Evolutionary conservation across 2,113 vertebrate species (phyloP), one percentile per base, ranked within the genome.

Genomic region (Bufo bufo): DNA sequence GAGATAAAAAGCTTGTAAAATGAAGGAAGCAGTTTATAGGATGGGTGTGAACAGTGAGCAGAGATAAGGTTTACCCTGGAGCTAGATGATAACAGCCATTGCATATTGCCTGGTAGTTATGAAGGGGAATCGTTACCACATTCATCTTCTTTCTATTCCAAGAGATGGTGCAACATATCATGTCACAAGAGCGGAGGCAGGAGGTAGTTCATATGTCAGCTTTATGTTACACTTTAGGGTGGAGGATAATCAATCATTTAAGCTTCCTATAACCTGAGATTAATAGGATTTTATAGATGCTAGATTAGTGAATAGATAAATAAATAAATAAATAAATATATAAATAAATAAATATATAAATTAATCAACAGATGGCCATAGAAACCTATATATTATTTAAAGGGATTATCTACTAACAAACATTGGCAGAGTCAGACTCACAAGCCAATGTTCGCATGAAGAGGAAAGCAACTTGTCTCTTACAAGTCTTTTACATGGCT

Each of bases 21-120:
- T 19, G 49, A 54, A 54, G 82, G 61, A 45, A 14, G 61, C 45
- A 19, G 80, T 4, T n/a, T 82, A 23, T 66, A 63, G 63, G 69
- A 20, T 8, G n/a, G 61, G 49, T 52, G 45, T 84, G 82, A 69
- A 23, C 16, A 54, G 63, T 14, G 82, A 84, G 63, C 63, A 71
- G 63, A 84, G 82, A 84, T 71, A 84, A 84, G 82, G 65, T 23
- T 84, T 33, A 10, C 80, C 71, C 82, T 54, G 63, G 82, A 65
- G 33, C 63, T 16, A 12, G 43, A 52, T 66, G 63, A 84, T 69
- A 84, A 66, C 13, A 52, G 82, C 16, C 78, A 45, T 45, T 23
- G 19, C 17, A 33, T 54, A 54, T 84, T 84, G 49, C 63, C 63
- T 69, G 19, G 63, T 23, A n/a, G 8, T 71, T 52, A 33, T n/a